These are phyloP conservation scores for Corbicula japonica DNA, from an alignment of 2,888 invertebrate genomes.

Conservation along the genomic window DNA sequence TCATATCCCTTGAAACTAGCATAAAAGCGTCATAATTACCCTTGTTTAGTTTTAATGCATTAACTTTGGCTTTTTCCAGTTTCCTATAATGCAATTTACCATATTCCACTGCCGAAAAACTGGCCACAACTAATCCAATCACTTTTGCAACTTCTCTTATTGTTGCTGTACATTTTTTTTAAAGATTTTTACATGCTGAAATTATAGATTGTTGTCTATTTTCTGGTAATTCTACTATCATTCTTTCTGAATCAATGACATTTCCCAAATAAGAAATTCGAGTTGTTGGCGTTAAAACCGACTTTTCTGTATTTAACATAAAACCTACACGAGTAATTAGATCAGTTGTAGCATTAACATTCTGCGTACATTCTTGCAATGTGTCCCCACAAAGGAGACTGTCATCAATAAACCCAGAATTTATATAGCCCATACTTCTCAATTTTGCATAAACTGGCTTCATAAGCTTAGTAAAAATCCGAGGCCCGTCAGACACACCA, in stretches of 20 bases:
- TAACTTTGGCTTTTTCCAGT: constrained; percentile 32
- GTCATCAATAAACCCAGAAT: constrained; percentile 60
- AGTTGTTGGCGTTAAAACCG: constrained; percentile 28
- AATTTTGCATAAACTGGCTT: constrained; percentile 55
- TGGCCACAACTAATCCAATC: constrained; percentile 37
- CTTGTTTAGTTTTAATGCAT: constrained; percentile 1
- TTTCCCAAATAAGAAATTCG: constrained; percentile 39
- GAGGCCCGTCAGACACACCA: constrained; percentile 47
- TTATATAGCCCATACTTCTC: constrained; percentile 28
- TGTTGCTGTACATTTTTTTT: background rate
- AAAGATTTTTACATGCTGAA: constrained; percentile 9
- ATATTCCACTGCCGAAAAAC: constrained; percentile 44
- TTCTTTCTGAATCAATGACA: constrained; percentile 44
- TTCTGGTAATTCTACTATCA: constrained; percentile 32
- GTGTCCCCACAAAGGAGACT: constrained; percentile 22
- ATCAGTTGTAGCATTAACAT: constrained; percentile 21
- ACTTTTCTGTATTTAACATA: constrained; percentile 46
- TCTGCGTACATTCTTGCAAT: constrained; percentile 27
- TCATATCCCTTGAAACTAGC: background rate
- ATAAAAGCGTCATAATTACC: constrained; percentile 41
- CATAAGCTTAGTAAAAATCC: constrained; percentile 55
- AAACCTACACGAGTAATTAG: constrained; percentile 30
- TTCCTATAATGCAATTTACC: constrained; percentile 34
- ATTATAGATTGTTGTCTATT: constrained; percentile 14
- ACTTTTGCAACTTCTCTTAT: constrained; percentile 38